phyloP scores from a whole-genome alignment of 2,888 invertebrate genomes.

The Stenichneumon culpator region DNA sequence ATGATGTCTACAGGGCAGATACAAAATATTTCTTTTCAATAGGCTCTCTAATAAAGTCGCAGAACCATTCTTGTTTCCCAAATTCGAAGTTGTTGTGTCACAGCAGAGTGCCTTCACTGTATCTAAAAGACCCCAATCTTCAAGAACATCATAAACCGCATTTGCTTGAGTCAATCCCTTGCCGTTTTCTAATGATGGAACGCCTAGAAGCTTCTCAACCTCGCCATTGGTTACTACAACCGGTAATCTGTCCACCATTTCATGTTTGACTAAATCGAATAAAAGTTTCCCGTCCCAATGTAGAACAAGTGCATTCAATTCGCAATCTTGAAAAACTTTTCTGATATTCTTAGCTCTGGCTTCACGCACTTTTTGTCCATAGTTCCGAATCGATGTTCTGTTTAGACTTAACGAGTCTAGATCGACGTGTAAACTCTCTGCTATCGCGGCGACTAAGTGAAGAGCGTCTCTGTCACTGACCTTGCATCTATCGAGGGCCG shows the following conservation, averaged over 20 bases:
- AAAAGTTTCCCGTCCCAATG: slow-evolving; percentile 76
- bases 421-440: slow-evolving; percentile 58
- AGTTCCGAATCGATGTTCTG: slow-evolving; percentile 66
- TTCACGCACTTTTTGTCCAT: slow-evolving; percentile 62
- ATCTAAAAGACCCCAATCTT: slow-evolving; percentile 68
- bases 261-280: slow-evolving; percentile 41
- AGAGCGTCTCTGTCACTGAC: slow-evolving; percentile 66
- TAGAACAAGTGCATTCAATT: slow-evolving; percentile 65
- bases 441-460: slow-evolving; percentile 63
- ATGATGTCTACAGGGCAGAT: slow-evolving; percentile 74
- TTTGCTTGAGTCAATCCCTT: slow-evolving; percentile 65
- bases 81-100: slow-evolving; percentile 75
- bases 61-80: slow-evolving; percentile 71
- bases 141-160: slow-evolving; percentile 51
- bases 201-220: slow-evolving; percentile 68
- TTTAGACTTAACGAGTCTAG: slow-evolving; percentile 59
- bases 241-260: slow-evolving; percentile 69
- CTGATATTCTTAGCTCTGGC: slow-evolving; percentile 62
- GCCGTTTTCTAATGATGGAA: slow-evolving; percentile 63
- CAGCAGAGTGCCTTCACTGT: slow-evolving; percentile 71
- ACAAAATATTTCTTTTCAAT: slow-evolving; percentile 65
- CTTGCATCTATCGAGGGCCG: slow-evolving; percentile 54
- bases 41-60: slow-evolving; percentile 72
- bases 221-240: slow-evolving; percentile 67
- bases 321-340: slow-evolving; percentile 59